A percentile compares a stretch with the other conserved stretches of the same genome.
Conservation (phyloP, 2,888 invertebrate genomes). For the Notodonta ziczac region DNA sequence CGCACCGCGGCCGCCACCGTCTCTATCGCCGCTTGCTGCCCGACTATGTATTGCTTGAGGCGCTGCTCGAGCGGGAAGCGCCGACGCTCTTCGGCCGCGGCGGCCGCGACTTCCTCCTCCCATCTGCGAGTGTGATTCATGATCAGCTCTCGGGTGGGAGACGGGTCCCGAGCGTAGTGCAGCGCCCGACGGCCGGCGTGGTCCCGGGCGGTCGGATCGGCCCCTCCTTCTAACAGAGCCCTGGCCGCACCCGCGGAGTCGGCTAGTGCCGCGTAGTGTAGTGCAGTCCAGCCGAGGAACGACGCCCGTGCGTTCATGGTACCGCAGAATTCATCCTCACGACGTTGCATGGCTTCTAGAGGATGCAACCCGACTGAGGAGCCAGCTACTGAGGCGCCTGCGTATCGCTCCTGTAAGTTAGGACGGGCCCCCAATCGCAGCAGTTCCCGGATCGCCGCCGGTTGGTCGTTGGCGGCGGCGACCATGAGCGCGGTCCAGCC, state of each 20-base stretch:
- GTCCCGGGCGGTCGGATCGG: slow-evolving; percentile 90
- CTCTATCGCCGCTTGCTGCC: slow-evolving; percentile 92
- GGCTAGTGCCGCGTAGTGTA: slow-evolving; percentile 94
- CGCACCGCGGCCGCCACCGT: slow-evolving; percentile 93
- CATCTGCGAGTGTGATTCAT: slow-evolving; percentile 75
- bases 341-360: slow-evolving; percentile 87
- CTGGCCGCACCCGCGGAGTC: slow-evolving; percentile 87
- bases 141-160: slow-evolving; percentile 86
- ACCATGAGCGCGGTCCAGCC: slow-evolving; percentile 96
- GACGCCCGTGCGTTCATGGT: slow-evolving; percentile 88
- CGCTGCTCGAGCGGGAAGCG: slow-evolving; percentile 93
- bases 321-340: slow-evolving; percentile 93
- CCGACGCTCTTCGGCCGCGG: slow-evolving; percentile 91
- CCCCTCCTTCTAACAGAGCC: slow-evolving; percentile 88
- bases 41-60: slow-evolving; percentile 92
- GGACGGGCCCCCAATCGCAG: slow-evolving; percentile 91
- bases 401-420: slow-evolving; percentile 90
- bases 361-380: slow-evolving; percentile 88
- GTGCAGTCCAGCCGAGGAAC: slow-evolving; percentile 93
- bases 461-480: slow-evolving; percentile 91
- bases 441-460: slow-evolving; percentile 84
- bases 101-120: slow-evolving; percentile 83
- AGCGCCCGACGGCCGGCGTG: slow-evolving; percentile 90
- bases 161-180: slow-evolving; percentile 88
- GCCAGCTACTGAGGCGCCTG: slow-evolving; percentile 88